A percentile compares a stretch with the other conserved stretches of the same genome.
phyloP scores from a whole-genome alignment of 2,797 vertebrate genomes.

The Spondyliosoma cantharus region DNA sequence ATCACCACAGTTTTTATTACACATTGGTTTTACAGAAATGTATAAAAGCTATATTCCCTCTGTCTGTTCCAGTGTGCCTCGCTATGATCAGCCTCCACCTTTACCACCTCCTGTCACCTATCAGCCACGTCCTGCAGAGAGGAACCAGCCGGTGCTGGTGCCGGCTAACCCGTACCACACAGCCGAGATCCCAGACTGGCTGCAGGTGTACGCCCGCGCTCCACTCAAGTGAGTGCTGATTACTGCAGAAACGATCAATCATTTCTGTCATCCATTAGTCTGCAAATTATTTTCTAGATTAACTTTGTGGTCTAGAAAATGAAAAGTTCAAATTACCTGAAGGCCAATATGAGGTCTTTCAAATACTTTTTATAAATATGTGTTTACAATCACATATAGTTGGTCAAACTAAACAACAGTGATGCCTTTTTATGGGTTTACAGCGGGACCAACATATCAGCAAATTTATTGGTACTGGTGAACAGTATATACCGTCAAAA shows the following conservation, averaged over 20 bases:
- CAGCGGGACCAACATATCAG: too few species aligned
- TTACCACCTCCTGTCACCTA: constrained; percentile 93
- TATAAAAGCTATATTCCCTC: not conserved
- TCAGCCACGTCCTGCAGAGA: constrained; percentile 90
- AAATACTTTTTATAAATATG: not conserved
- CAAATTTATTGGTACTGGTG: too few species aligned
- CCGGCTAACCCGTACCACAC: constrained; percentile 99
- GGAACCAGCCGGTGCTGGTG: constrained; percentile 92
- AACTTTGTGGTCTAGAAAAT: not conserved
- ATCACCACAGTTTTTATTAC: not conserved
- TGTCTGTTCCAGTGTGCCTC: constrained; percentile 88
- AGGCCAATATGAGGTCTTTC: not conserved
- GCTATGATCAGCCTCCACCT: constrained; percentile 93
- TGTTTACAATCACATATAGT: too few species aligned
- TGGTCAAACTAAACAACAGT: too few species aligned
- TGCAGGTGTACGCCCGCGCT: constrained; percentile 97
- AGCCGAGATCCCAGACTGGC: constrained; percentile 97
- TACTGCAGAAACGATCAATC: fast-evolving
- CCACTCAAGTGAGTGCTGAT: constrained; percentile 92
- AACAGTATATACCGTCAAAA: too few species aligned
- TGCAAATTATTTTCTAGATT: not conserved
- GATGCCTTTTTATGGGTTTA: too few species aligned
- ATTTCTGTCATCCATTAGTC: not conserved
- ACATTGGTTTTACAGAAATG: not conserved
- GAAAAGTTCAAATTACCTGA: not conserved